Percentiles rank a stretch among this genome's conserved stretches.
phyloP scores from a whole-genome alignment of 2,888 invertebrate genomes.

The Helobdella robusta region DNA sequence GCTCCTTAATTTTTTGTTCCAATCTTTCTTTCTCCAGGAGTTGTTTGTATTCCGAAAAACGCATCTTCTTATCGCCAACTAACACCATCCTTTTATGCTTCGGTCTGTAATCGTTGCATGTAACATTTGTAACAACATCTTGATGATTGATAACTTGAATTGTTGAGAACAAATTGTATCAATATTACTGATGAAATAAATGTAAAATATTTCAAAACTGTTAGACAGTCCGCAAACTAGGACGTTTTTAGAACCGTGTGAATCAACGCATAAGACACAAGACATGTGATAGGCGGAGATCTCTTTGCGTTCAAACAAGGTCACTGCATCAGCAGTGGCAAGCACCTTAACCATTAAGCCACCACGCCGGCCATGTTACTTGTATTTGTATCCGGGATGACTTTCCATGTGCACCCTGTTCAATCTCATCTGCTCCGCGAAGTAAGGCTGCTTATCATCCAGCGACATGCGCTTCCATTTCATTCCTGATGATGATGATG shows the following conservation, averaged over 20 bases:
- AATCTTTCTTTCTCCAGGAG: background rate
- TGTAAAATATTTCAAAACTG: no score
- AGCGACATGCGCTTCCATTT: slow-evolving; percentile 25
- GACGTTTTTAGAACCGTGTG: no score
- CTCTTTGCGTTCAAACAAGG: no score
- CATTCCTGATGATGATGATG: no score
- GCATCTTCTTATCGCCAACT: slow-evolving; percentile 10
- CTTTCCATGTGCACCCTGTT: slow-evolving; percentile 17
- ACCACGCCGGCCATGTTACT: slow-evolving; percentile 4
- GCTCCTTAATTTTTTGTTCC: no score
- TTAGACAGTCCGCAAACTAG: no score
- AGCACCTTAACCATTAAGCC: no score
- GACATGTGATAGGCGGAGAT: no score
- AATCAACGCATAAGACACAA: no score
- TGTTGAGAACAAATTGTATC: background rate
- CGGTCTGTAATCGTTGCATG: slow-evolving; percentile 2
- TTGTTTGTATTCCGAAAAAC: slow-evolving; percentile 9
- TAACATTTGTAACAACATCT: background rate
- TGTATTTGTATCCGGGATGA: slow-evolving; percentile 20
- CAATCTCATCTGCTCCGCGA: slow-evolving; percentile 16
- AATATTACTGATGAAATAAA: no score
- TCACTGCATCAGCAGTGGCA: no score
- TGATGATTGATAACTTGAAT: background rate
- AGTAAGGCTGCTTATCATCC: slow-evolving; percentile 25
- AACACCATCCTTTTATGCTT: slow-evolving; percentile 1